Evolutionary conservation across 2,113 vertebrate genomes (phyloP).

Genomic region (Leptodactylus fuscus): DNA sequence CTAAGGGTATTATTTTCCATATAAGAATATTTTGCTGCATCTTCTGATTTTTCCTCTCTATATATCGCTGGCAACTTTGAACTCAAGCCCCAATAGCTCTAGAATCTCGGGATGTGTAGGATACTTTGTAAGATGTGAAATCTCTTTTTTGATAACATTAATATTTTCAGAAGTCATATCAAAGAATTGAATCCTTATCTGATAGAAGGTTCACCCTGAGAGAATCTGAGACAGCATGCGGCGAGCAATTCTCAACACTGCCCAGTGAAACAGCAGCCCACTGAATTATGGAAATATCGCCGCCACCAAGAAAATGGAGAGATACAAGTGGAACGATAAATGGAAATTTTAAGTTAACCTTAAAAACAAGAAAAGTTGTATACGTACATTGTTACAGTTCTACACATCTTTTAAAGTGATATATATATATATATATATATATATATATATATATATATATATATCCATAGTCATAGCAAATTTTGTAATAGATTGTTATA

Average conservation of each 20-base stretch:
- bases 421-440: no score
- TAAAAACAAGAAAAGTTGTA: neutral
- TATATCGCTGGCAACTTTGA: no score
- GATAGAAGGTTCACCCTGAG: conserved; percentile 10
- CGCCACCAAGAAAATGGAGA: no score
- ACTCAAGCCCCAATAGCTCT: neutral
- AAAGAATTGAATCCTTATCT: conserved; percentile 5
- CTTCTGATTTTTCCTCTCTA: no score
- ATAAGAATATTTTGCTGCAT: no score
- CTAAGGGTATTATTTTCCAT: neutral
- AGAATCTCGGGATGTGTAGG: neutral
- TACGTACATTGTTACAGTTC: no score
- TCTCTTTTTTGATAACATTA: neutral
- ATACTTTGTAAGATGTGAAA: neutral
- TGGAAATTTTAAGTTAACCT: neutral
- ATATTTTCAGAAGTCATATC: neutral
- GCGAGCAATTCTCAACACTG: neutral
- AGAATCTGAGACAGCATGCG: neutral
- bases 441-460: no score
- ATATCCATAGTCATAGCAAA: no score
- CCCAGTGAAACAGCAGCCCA: neutral
- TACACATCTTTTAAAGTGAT: no score
- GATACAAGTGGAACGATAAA: no score
- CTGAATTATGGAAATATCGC: conserved; percentile 18
- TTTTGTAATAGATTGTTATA: no score